A percentile compares a stretch with the other conserved stretches of the same genome.
phyloP scores from a whole-genome alignment of 2,113 vertebrate species.

The Mellivora capensis region DNA sequence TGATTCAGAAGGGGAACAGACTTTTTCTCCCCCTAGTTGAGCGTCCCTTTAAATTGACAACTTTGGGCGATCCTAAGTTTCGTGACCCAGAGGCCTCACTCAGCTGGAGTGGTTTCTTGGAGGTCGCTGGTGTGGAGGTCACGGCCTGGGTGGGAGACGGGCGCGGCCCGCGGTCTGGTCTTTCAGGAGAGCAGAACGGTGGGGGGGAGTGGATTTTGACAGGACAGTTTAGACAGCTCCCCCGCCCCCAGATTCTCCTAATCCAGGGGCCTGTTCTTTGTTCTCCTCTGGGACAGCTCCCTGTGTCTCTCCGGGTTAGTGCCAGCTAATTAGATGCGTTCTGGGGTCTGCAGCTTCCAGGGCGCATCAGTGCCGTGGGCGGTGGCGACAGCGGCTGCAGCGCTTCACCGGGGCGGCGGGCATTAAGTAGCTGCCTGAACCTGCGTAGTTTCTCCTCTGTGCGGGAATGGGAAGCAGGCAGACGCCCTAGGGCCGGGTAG shows the following conservation, averaged over 20 bases:
- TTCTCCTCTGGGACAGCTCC: not conserved
- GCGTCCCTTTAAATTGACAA: not conserved
- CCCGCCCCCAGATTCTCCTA: accelerated
- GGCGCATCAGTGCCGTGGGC: not conserved
- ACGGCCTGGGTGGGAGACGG: not conserved
- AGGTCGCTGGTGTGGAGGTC: not conserved
- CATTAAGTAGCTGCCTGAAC: not conserved
- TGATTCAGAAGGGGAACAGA: not conserved
- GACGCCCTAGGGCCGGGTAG: not conserved
- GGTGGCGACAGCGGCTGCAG: not conserved
- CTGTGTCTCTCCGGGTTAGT: accelerated
- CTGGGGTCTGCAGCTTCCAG: not conserved
- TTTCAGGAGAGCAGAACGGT: not conserved
- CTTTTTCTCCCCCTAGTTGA: not conserved
- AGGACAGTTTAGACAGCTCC: not conserved
- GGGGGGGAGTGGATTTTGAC: not conserved
- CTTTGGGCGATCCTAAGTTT: not conserved
- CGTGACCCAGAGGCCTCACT: not conserved
- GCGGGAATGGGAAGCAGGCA: not conserved
- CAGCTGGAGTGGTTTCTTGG: not conserved
- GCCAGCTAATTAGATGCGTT: not conserved
- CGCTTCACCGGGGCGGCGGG: accelerated
- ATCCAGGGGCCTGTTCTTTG: not conserved
- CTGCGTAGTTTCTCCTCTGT: not conserved
- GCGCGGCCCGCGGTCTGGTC: accelerated